Evolutionary conservation across 2,113 vertebrate species (phyloP), one percentile per base, ranked within the genome.

Genomic region (Lepidiolamprologus cunningtoni): DNA sequence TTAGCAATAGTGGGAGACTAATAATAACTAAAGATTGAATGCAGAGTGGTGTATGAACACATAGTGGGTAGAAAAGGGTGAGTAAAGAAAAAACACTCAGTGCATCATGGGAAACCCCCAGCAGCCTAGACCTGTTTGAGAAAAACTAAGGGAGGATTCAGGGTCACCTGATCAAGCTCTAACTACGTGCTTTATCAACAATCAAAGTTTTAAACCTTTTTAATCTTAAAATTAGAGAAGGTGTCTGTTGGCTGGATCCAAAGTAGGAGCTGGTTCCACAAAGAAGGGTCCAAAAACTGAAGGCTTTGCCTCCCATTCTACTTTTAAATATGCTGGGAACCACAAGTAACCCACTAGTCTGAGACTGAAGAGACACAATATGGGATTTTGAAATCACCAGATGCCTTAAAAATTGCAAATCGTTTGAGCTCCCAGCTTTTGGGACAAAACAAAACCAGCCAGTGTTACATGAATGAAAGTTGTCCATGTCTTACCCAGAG

Each of bases 401-500:
- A 31, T 47, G 13, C 23, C 26, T 28, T 76, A 76, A 76, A 47
- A 76, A 17, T 19, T 47, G 4, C 23, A 8, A 47, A 5, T 47
- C 2, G 6, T 26, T 47, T 7, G 2, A 26, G 23, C 9, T 8
- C 14, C 16, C 10, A n/a, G 9, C 17, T n/a, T 19, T 52, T 2
- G 16, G 17, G 47, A 52, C 26, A 19, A 52, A 31, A 78, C 16
- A 50, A 50, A 78, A 78, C 10, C 45, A 52, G 28, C 3, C 16
- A 1, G 0, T 52, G 45, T 5, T 6, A 52, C 26, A 9, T 33
- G 5, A 50, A 11, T 40, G 6, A 73, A 33, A 4, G 8, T 11
- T n/a, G 33, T 53, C 13, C 23, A n/a, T 2, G 5, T 12, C 94
- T 93, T 97, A 99, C 99, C 98, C 87, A 99, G 93, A 37, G 96